A percentile compares a stretch with the other conserved stretches of the same genome.
These are phyloP conservation scores for Leptobrachium leishanense DNA, from an alignment of 2,113 vertebrate genomes.

Conservation along the genomic window DNA sequence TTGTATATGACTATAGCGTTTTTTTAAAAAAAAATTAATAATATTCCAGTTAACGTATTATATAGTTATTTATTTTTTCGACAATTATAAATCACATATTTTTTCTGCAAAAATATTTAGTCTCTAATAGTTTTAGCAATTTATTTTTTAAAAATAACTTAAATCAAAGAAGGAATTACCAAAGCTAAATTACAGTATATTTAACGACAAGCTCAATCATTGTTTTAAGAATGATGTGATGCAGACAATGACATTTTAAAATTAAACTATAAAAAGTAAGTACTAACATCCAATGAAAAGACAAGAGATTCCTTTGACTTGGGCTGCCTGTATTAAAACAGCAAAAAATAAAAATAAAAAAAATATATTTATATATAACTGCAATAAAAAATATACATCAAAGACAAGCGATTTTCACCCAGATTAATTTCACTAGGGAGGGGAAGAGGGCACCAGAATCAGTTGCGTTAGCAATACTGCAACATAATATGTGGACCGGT, in stretches of 20 bases:
- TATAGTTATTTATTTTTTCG: too few species aligned
- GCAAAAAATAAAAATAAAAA: constrained; percentile 31
- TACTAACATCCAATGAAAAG: constrained; percentile 36
- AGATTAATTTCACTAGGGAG: constrained; percentile 16
- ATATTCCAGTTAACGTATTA: too few species aligned
- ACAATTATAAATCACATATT: too few species aligned
- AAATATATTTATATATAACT: constrained; percentile 27
- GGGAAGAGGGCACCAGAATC: background rate
- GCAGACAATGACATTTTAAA: constrained; percentile 41
- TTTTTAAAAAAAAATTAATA: too few species aligned
- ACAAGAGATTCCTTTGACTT: constrained; percentile 40
- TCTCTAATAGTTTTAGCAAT: background rate
- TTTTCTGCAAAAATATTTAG: too few species aligned
- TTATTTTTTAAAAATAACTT: background rate
- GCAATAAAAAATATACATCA: constrained; percentile 41
- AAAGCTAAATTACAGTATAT: constrained; percentile 13
- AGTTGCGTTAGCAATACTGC: constrained; percentile 5
- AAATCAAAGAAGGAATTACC: background rate
- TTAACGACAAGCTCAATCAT: constrained; percentile 40
- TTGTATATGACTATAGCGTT: too few species aligned
- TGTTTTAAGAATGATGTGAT: constrained; percentile 12
- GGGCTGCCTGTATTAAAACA: background rate
- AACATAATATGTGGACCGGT: background rate
- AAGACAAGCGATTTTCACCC: constrained; percentile 21
- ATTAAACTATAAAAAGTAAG: constrained; percentile 47